These are phyloP conservation scores for Glossosoma conforme DNA, from an alignment of 1,140 invertebrate genomes.

Conservation along the genomic window DNA sequence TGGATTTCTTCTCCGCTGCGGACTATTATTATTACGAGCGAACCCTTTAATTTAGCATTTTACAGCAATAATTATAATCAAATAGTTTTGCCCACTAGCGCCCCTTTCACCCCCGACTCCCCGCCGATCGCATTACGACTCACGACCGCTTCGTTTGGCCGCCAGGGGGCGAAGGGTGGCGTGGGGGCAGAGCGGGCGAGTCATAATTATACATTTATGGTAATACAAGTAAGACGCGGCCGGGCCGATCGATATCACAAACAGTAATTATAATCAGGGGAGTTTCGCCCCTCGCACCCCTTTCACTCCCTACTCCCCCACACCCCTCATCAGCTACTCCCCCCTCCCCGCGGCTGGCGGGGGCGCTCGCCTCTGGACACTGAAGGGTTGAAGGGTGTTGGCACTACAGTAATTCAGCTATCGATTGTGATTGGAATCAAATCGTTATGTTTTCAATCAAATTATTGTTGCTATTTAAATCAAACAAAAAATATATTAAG, in stretches of 20 bases:
- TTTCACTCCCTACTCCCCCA: conserved; percentile 3
- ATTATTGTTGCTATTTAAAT: too few species aligned
- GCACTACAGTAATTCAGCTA: conserved; percentile 14
- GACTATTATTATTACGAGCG: too few species aligned
- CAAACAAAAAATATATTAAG: too few species aligned
- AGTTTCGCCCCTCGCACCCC: conserved; percentile 13
- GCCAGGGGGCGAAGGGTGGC: background rate
- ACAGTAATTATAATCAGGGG: conserved; percentile 34
- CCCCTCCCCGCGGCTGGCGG: background rate
- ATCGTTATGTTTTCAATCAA: too few species aligned
- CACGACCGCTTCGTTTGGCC: conserved; percentile 10
- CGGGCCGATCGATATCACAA: conserved; percentile 33
- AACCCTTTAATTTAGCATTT: too few species aligned
- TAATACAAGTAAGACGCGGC: conserved; percentile 33
- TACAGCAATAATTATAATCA: too few species aligned
- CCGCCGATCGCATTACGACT: conserved; percentile 7
- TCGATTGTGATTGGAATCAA: too few species aligned
- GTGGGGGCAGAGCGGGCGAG: conserved; percentile 19
- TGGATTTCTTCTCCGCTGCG: too few species aligned
- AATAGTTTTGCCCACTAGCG: too few species aligned
- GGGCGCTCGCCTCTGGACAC: conserved; percentile 27
- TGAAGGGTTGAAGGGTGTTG: conserved; percentile 29
- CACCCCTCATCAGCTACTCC: background rate
- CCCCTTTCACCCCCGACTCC: too few species aligned
- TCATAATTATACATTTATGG: conserved; percentile 34